Conservation (phyloP, 2,888 invertebrate species). For the Phoenoteleia sp. region DNA sequence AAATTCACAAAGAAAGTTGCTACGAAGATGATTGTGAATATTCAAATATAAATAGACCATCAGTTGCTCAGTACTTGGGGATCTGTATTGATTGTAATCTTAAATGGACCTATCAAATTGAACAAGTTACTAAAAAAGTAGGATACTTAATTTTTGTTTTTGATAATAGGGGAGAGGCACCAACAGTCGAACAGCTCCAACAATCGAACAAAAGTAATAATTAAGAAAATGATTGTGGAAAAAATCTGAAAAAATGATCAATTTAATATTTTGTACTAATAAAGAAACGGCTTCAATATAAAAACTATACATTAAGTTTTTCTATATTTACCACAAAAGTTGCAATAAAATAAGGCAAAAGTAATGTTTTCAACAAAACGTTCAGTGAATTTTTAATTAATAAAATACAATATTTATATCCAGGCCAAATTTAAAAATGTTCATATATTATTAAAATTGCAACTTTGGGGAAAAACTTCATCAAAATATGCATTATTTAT, state of each 20-base stretch:
- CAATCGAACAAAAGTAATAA: background rate
- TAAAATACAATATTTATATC: background rate
- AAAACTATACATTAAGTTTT: background rate
- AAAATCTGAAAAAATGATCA: constrained; percentile 3
- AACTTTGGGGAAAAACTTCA: background rate
- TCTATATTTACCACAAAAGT: background rate
- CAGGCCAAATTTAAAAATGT: background rate
- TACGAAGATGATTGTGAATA: too few relatives aligned
- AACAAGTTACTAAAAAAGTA: too few relatives aligned
- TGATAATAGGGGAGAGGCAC: too few relatives aligned
- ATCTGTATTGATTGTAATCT: too few relatives aligned
- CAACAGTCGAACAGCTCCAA: background rate
- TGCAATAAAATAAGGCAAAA: background rate
- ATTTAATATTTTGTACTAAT: background rate
- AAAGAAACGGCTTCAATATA: too few relatives aligned
- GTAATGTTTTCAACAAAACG: background rate
- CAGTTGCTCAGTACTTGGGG: too few relatives aligned
- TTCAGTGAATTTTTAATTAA: constrained; percentile 1
- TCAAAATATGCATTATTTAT: background rate
- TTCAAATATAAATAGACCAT: too few relatives aligned
- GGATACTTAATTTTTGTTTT: too few relatives aligned
- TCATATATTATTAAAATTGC: background rate
- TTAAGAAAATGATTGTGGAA: background rate
- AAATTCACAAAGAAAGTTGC: too few relatives aligned
- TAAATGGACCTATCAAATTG: too few relatives aligned